phyloP scores from a whole-genome alignment of 2,888 invertebrate genomes.

The Euplagia quadripunctaria region DNA sequence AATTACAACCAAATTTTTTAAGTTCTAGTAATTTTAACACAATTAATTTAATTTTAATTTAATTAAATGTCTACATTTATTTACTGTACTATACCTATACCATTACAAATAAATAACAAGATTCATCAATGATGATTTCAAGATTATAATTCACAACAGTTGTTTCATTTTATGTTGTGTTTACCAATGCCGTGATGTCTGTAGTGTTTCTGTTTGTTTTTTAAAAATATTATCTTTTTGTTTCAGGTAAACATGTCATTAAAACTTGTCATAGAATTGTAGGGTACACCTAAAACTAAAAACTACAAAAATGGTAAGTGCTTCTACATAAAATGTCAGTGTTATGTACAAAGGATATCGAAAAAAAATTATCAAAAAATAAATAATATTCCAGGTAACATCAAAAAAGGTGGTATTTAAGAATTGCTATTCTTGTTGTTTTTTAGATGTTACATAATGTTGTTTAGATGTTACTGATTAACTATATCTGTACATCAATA shows the following conservation, averaged over 20 bases:
- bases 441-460: no score
- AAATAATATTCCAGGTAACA: no score
- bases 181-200: no score
- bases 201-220: background rate
- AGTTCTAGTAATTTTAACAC: background rate
- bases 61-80: background rate
- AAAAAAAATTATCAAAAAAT: no score
- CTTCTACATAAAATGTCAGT: background rate
- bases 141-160: background rate
- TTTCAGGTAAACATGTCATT: background rate
- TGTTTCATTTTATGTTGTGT: background rate
- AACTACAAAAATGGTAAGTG: background rate
- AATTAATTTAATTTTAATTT: background rate
- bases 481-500: no score
- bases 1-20: background rate
- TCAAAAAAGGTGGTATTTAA: no score
- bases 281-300: no score
- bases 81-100: background rate
- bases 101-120: background rate
- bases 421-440: no score
- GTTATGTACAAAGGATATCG: background rate
- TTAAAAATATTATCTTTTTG: background rate
- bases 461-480: no score
- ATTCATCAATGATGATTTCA: background rate
- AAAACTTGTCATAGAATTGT: background rate